Evolutionary conservation across 2,888 invertebrate species (phyloP).

Genomic region (Molorchus minor): DNA sequence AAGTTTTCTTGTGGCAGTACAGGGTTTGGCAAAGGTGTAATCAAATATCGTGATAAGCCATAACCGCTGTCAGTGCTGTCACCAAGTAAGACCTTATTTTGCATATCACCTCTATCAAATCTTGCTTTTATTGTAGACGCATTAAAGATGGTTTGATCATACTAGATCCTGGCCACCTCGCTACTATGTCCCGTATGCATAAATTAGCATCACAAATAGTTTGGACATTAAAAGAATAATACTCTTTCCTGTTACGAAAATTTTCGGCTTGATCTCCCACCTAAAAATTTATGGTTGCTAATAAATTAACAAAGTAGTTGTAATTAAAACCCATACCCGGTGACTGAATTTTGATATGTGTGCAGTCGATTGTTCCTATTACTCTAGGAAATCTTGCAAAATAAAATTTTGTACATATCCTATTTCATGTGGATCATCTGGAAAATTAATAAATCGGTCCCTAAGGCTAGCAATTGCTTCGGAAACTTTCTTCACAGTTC

Average conservation of each 20-base stretch:
- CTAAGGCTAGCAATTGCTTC: constrained; percentile 22
- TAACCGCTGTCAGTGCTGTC: constrained; percentile 11
- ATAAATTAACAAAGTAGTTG: neutral
- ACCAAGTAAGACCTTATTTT: constrained; percentile 6
- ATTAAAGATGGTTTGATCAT: constrained; percentile 51
- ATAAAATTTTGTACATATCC: constrained; percentile 28
- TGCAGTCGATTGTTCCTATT: constrained; percentile 44
- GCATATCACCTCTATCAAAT: constrained; percentile 8
- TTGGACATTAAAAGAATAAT: constrained; percentile 50
- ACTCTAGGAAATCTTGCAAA: constrained; percentile 37
- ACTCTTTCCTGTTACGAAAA: constrained; percentile 43
- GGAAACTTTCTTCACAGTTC: constrained; percentile 12
- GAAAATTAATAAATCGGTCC: constrained; percentile 26
- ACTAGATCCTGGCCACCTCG: constrained; percentile 46
- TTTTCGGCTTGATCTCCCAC: constrained; percentile 43
- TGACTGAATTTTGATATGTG: constrained; percentile 44
- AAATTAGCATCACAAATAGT: constrained; percentile 40
- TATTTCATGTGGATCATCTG: constrained; percentile 21
- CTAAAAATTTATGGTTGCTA: constrained; percentile 11
- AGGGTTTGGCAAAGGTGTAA: constrained; percentile 12
- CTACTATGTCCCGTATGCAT: constrained; percentile 30
- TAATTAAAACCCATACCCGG: constrained; percentile 28
- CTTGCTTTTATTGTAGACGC: constrained; percentile 3
- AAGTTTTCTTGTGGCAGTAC: constrained; percentile 1
- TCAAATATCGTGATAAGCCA: constrained; percentile 2